These are phyloP conservation scores for Chromobotia macracanthus DNA, from an alignment of 2,797 vertebrate genomes.

Conservation along the genomic window DNA sequence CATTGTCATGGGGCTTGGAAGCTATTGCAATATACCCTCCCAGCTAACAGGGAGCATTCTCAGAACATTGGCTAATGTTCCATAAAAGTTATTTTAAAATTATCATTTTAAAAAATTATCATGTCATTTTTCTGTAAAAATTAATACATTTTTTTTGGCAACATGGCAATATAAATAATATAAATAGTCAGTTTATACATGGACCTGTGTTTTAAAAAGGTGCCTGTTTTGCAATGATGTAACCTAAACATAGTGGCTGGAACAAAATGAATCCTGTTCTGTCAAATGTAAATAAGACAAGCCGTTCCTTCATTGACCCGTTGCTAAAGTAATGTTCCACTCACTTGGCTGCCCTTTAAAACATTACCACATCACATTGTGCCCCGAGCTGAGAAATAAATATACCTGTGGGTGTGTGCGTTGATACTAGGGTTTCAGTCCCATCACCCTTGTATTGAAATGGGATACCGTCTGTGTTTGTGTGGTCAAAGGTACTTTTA, in stretches of 20 bases:
- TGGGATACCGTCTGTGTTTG: slow-evolving; percentile 3
- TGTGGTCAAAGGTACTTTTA: slow-evolving; percentile 81
- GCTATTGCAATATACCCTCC: not conserved
- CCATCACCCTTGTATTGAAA: slow-evolving; percentile 31
- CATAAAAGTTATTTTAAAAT: no score
- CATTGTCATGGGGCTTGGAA: slow-evolving; percentile 66
- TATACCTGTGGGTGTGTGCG: slow-evolving; percentile 44
- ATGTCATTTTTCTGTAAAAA: not conserved
- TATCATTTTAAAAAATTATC: no score
- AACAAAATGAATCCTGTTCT: slow-evolving; percentile 74
- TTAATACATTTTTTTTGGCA: not conserved
- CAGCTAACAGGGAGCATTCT: no score
- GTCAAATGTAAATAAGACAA: slow-evolving; percentile 79
- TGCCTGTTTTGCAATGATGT: slow-evolving; percentile 54
- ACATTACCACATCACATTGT: slow-evolving; percentile 72
- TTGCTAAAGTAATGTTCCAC: slow-evolving; percentile 76
- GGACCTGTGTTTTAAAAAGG: not conserved
- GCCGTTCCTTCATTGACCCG: slow-evolving; percentile 71
- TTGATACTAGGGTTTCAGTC: slow-evolving; percentile 47
- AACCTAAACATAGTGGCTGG: slow-evolving; percentile 74
- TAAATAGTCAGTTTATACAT: not conserved
- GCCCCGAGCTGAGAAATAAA: slow-evolving; percentile 73
- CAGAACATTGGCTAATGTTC: no score
- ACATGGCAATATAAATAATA: not conserved
- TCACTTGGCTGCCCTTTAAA: slow-evolving; percentile 80